Percentiles rank a stretch among this genome's conserved stretches.
Evolutionary conservation across 1,140 invertebrate species (phyloP).

Genomic region (Rhagoletis pomonella): DNA sequence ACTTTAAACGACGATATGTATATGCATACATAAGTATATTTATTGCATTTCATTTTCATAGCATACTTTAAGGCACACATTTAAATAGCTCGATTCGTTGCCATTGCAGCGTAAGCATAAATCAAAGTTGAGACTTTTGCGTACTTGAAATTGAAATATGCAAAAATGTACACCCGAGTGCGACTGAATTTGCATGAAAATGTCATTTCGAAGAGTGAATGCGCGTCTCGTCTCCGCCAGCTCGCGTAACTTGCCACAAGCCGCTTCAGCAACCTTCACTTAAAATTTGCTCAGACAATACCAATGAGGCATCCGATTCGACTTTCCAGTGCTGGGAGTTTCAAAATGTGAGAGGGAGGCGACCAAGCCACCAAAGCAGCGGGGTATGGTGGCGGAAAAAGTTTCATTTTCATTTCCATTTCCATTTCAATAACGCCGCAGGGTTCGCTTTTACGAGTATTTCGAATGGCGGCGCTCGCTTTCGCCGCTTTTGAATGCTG

Average conservation of each 20-base stretch:
- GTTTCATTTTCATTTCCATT: slow-evolving; percentile 52
- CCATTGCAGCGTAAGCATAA: slow-evolving; percentile 34
- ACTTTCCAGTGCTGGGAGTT: too few relatives aligned
- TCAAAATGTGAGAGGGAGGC: too few relatives aligned
- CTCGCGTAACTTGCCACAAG: neutral
- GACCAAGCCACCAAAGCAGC: neutral
- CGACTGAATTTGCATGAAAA: slow-evolving; percentile 46
- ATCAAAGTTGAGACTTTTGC: slow-evolving; percentile 47
- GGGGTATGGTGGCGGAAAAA: neutral
- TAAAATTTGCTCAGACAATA: slow-evolving; percentile 9
- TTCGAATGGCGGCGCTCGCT: slow-evolving; percentile 22
- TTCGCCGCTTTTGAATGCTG: slow-evolving; percentile 24
- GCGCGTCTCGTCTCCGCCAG: neutral
- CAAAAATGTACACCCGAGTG: slow-evolving; percentile 41
- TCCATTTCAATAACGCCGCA: slow-evolving; percentile 49
- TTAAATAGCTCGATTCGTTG: neutral
- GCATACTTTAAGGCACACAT: slow-evolving; percentile 40
- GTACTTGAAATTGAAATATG: slow-evolving; percentile 50
- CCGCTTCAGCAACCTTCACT: neutral
- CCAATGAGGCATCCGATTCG: slow-evolving; percentile 5
- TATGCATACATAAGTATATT: neutral
- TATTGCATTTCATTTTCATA: neutral
- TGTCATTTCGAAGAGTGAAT: slow-evolving; percentile 3
- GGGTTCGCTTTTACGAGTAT: slow-evolving; percentile 43
- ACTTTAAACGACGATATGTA: too few relatives aligned